phyloP scores from a whole-genome alignment of 2,113 vertebrate species.

The Albula glossodonta region DNA sequence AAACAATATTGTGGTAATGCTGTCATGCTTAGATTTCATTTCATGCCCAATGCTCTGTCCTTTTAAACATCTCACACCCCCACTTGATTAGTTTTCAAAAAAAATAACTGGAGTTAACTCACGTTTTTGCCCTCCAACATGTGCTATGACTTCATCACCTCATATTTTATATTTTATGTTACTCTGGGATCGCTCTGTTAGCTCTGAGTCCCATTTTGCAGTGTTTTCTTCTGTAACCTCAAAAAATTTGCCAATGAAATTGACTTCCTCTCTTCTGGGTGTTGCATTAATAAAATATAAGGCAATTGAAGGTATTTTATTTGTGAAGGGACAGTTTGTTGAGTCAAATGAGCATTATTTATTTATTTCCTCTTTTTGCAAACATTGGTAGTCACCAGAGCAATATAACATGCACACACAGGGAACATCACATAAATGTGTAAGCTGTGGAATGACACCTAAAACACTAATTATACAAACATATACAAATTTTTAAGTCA shows the following conservation, averaged over 20 bases:
- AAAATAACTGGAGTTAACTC: too few species aligned
- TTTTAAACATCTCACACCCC: too few species aligned
- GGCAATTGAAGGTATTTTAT: background rate
- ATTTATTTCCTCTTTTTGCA: background rate
- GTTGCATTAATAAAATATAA: background rate
- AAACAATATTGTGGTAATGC: background rate
- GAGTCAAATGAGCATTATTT: background rate
- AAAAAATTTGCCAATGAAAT: background rate
- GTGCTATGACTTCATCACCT: background rate
- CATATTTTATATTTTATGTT: background rate
- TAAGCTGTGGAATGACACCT: too few species aligned
- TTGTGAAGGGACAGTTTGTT: background rate
- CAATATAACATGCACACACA: background rate
- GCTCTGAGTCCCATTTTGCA: background rate
- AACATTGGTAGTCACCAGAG: background rate
- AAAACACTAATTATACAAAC: too few species aligned
- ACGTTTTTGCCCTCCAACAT: background rate
- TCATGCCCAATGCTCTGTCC: too few species aligned
- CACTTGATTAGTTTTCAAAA: too few species aligned
- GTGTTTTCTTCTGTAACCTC: background rate
- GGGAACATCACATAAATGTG: background rate
- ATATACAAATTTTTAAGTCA: too few species aligned
- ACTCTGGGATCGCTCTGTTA: background rate
- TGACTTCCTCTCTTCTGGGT: background rate
- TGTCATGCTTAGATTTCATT: background rate